Conservation (phyloP, 2,113 vertebrate genomes). For the Seriola rivoliana region DNA sequence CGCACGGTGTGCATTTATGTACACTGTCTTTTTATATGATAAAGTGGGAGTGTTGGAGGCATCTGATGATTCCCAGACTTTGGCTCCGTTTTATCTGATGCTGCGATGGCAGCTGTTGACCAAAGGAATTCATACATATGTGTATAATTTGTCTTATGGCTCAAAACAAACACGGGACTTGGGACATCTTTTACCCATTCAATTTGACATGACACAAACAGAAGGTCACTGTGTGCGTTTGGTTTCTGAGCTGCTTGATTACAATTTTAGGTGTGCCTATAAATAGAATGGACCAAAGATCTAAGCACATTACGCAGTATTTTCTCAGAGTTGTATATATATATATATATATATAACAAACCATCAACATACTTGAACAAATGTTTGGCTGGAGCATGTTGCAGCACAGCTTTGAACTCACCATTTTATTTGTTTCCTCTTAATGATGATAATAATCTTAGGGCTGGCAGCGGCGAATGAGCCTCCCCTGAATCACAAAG, state of each 20-base stretch:
- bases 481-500: constrained; percentile 68
- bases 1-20: background rate
- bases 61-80: constrained; percentile 81
- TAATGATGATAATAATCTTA: constrained; percentile 71
- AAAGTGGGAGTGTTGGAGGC: constrained; percentile 75
- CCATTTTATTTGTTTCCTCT: constrained; percentile 61
- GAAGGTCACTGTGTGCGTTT: constrained; percentile 45
- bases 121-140: constrained; percentile 81
- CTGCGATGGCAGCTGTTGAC: constrained; percentile 83
- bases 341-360: background rate
- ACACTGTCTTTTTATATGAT: constrained; percentile 62
- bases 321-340: background rate
- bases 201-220: constrained; percentile 65
- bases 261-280: constrained; percentile 9
- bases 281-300: constrained; percentile 25
- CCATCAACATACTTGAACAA: constrained; percentile 1
- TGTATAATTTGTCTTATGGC: constrained; percentile 82
- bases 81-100: constrained; percentile 81
- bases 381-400: constrained; percentile 36
- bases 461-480: constrained; percentile 54
- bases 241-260: constrained; percentile 37
- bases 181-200: constrained; percentile 67
- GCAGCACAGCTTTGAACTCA: constrained; percentile 56
- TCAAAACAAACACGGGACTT: constrained; percentile 77
- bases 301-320: constrained; percentile 18